Base-by-base conservation (phyloP, 2,888 invertebrate species). In the Hydrotaea diabolus region DNA sequence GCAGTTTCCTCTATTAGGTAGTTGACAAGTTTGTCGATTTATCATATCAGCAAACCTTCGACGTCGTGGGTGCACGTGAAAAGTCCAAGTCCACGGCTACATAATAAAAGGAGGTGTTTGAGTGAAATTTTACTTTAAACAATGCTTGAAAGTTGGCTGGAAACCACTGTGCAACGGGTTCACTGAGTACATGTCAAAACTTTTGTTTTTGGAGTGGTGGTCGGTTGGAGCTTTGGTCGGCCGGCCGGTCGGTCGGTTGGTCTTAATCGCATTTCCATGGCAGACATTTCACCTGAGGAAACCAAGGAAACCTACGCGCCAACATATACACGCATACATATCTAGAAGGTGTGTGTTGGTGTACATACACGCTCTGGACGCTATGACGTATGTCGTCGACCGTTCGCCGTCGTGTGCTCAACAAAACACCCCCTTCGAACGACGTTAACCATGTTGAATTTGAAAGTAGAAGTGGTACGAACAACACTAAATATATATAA, bases 281-380 rank as follows among this genome's bases (percentile, higher is more conserved):
- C 15, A 43, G 19, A 69, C 39, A 46, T 15, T 66, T 19, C 46
- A 43, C 64, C 36, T 31, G 13, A 66, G 36, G 69, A 69, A 69
- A 43, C 69, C 69, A 69, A 69, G 69, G 69, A 43, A 69, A 69
- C 69, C 69, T 43, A 69, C 13, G 46, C 13, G 62, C 31, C 8
- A 21, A 57, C 55, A 21, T 21, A 23, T 57, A 57, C 55, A 57
- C 2, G 46, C 43, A n/a, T 11, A 46, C 43, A 59, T 26, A 59
- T n/a, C 13, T 26, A 26, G n/a, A n/a, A n/a, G n/a, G n/a, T 2
- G 1, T 59, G 31, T 31, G 7, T 31, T 4, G 2, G 7, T 7
- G 26, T 26, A 59, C 21, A 31, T 31, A 31, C 31, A 31, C 31
- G 2, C 2, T 31, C 1, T 62, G 62, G 62, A 62, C 46, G 19